phyloP scores from a whole-genome alignment of 2,888 invertebrate genomes.

The Agonopterix subpropinquella region DNA sequence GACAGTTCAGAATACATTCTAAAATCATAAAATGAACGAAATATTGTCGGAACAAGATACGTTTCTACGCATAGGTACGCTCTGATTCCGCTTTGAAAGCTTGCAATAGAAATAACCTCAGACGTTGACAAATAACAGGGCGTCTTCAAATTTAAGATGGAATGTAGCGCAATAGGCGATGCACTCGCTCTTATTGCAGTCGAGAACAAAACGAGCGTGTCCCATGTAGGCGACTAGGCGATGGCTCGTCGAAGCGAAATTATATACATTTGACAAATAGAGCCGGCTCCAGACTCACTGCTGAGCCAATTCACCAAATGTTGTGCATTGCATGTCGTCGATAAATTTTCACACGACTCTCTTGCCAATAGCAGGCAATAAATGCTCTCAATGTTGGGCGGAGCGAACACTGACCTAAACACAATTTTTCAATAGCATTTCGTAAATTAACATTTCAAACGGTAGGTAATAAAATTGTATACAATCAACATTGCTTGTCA shows the following conservation, averaged over 20 bases:
- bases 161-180: slow-evolving; percentile 11
- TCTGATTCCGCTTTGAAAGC: slow-evolving; percentile 14
- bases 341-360: slow-evolving; percentile 41
- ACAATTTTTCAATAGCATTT: slow-evolving; percentile 3
- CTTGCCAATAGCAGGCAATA: slow-evolving; percentile 45
- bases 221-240: slow-evolving; percentile 15
- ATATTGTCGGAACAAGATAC: slow-evolving; percentile 1
- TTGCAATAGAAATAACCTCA: slow-evolving; percentile 16
- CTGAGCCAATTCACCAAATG: slow-evolving; percentile 45
- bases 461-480: neutral
- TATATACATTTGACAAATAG: slow-evolving; percentile 53
- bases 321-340: slow-evolving; percentile 38
- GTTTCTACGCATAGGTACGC: slow-evolving; percentile 3
- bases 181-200: slow-evolving; percentile 21
- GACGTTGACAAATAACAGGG: slow-evolving; percentile 33
- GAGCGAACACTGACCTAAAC: slow-evolving; percentile 24
- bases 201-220: slow-evolving; percentile 23
- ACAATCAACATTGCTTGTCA: neutral
- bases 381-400: slow-evolving; percentile 28
- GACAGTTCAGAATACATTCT: too few species aligned
- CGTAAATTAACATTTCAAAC: neutral
- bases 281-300: slow-evolving; percentile 26
- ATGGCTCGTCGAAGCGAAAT: slow-evolving; percentile 37
- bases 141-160: slow-evolving; percentile 19
- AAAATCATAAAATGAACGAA: slow-evolving; percentile 3